Conservation (phyloP, 2,797 vertebrate species). For the Mus minutoides region DNA sequence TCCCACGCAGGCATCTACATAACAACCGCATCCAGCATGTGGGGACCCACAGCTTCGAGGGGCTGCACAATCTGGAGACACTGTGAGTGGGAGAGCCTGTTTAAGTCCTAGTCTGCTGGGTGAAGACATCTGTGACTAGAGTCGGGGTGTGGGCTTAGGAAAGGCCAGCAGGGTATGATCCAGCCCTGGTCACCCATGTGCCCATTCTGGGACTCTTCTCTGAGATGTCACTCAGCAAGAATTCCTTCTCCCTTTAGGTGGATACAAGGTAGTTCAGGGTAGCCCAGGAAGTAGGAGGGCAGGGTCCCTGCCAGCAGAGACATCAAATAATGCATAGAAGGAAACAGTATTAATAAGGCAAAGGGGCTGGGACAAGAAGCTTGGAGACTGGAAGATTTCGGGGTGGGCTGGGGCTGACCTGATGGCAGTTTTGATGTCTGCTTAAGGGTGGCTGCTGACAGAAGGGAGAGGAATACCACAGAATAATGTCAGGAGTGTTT, state of each 20-base stretch:
- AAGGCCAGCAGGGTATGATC: background rate
- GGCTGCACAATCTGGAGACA: conserved; percentile 96
- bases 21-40: conserved; percentile 96
- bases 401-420: background rate
- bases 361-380: background rate
- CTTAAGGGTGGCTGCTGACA: conserved; percentile 15
- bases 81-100: conserved; percentile 91
- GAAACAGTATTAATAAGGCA: background rate
- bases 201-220: background rate
- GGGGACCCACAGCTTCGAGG: conserved; percentile 94
- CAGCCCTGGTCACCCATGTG: background rate
- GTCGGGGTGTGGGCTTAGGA: background rate
- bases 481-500: background rate
- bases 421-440: conserved; percentile 49
- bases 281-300: background rate
- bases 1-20: conserved; percentile 93
- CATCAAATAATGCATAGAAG: background rate
- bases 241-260: background rate
- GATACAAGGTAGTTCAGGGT: background rate
- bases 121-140: background rate
- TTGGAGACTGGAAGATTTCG: background rate
- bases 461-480: background rate
- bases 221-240: background rate
- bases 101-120: background rate
- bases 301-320: background rate